Conservation (phyloP, 2,888 invertebrate genomes). For the Caenorhabditis sinica region DNA sequence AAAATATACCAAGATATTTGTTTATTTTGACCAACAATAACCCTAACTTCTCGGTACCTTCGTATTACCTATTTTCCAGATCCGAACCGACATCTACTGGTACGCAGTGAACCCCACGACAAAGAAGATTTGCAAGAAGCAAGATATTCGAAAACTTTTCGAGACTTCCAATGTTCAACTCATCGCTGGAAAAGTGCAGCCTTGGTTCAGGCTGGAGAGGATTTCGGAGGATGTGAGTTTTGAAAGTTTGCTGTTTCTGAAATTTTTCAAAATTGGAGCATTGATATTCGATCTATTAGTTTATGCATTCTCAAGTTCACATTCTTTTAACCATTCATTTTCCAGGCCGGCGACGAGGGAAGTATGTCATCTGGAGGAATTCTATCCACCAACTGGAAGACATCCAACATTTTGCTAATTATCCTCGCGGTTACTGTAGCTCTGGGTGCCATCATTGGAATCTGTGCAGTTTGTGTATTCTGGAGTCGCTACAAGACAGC, state of each 20-base stretch:
- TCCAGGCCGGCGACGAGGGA: slow-evolving; percentile 57
- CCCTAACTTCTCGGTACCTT: no score
- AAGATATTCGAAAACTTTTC: slow-evolving; percentile 81
- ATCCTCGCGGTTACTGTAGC: slow-evolving; percentile 78
- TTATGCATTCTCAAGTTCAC: neutral
- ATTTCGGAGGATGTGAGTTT: slow-evolving; percentile 71
- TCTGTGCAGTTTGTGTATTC: slow-evolving; percentile 79
- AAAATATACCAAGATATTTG: no score
- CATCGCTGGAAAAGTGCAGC: slow-evolving; percentile 81
- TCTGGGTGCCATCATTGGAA: slow-evolving; percentile 77
- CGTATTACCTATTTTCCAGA: no score
- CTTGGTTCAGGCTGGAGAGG: slow-evolving; percentile 80
- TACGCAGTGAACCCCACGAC: slow-evolving; percentile 82
- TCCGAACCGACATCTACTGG: slow-evolving; percentile 79
- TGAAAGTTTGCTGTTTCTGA: neutral
- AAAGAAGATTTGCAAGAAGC: slow-evolving; percentile 81
- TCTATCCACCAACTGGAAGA: slow-evolving; percentile 78
- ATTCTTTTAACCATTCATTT: neutral
- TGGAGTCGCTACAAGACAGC: slow-evolving; percentile 74
- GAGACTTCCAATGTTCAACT: slow-evolving; percentile 76
- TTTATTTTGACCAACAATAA: no score
- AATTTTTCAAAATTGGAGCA: neutral
- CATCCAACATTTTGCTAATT: slow-evolving; percentile 73
- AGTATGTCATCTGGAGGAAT: slow-evolving; percentile 52
- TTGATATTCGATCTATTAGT: neutral